A percentile compares a stretch with the other conserved stretches of the same genome.
Evolutionary conservation across 2,888 invertebrate genomes (phyloP).

Genomic region (Sceliomorpha sp.): DNA sequence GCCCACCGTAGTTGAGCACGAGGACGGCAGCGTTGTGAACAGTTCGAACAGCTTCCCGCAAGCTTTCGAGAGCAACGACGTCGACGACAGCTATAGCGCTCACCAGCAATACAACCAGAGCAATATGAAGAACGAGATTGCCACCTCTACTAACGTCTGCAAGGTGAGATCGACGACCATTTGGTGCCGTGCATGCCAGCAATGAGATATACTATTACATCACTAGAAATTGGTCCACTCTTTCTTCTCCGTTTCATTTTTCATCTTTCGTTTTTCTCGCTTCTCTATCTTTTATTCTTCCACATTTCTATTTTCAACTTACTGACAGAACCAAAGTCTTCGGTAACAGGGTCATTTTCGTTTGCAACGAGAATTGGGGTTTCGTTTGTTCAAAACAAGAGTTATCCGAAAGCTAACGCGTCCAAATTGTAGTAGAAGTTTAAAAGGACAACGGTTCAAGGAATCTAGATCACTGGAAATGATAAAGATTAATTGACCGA

Average conservation of each 20-base stretch:
- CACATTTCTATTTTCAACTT: too few species aligned
- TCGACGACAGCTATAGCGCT: constrained; percentile 82
- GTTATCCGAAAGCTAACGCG: too few species aligned
- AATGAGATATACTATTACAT: constrained; percentile 62
- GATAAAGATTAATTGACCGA: too few species aligned
- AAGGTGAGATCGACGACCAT: constrained; percentile 81
- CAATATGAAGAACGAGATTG: constrained; percentile 81
- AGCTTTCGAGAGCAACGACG: constrained; percentile 80
- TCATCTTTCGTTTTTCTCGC: too few species aligned
- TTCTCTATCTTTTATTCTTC: too few species aligned
- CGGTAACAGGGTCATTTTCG: too few species aligned
- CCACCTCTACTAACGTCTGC: constrained; percentile 87
- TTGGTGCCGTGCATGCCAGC: constrained; percentile 53
- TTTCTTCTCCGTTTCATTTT: constrained; percentile 8
- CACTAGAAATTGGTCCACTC: constrained; percentile 65
- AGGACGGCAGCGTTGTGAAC: constrained; percentile 81
- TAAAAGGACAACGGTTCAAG: too few species aligned
- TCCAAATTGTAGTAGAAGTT: too few species aligned
- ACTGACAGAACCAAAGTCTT: too few species aligned
- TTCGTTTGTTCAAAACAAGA: too few species aligned
- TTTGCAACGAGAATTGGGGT: too few species aligned
- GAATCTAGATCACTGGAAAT: too few species aligned
- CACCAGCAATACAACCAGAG: constrained; percentile 82
- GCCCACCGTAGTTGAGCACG: constrained; percentile 86
- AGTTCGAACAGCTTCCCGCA: constrained; percentile 76